Conservation (phyloP, 2,113 vertebrate species). For the Todiramphus chloris region DNA sequence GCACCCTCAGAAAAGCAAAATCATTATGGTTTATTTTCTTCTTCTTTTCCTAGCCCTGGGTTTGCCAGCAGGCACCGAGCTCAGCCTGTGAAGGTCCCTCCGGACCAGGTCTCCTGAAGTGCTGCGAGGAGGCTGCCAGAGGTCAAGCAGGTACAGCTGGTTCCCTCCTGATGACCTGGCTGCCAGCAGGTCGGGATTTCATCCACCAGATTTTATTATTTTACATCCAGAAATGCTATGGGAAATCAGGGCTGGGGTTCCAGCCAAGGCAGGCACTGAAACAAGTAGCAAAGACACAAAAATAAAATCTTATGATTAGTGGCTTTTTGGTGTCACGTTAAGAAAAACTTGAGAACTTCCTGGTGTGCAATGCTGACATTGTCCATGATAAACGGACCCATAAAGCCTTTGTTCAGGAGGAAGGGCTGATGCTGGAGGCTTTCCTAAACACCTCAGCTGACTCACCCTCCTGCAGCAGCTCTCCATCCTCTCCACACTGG, state of each 20-base stretch:
- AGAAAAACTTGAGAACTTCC: not conserved
- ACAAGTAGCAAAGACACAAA: not conserved
- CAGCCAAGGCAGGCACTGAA: not conserved
- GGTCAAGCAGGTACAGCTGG: not conserved
- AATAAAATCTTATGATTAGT: not conserved
- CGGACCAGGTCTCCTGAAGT: not conserved
- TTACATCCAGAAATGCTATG: not conserved
- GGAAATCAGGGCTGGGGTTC: not conserved
- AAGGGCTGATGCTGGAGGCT: not conserved
- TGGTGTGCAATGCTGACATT: not conserved
- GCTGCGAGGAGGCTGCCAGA: not conserved
- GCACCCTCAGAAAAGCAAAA: not conserved
- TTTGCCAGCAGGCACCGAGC: not conserved
- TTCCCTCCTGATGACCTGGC: not conserved
- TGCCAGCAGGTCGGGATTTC: not conserved
- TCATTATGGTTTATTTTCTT: not conserved
- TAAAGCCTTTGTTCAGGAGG: not conserved
- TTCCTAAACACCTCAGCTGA: fast-evolving
- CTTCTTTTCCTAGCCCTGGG: not conserved
- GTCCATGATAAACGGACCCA: not conserved
- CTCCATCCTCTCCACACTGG: fast-evolving
- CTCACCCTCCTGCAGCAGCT: not conserved
- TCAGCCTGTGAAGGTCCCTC: not conserved
- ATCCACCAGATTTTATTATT: not conserved
- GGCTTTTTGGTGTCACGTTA: not conserved